These are phyloP conservation scores for Brachypteracias leptosomus DNA, from an alignment of 2,113 vertebrate species.

Conservation along the genomic window DNA sequence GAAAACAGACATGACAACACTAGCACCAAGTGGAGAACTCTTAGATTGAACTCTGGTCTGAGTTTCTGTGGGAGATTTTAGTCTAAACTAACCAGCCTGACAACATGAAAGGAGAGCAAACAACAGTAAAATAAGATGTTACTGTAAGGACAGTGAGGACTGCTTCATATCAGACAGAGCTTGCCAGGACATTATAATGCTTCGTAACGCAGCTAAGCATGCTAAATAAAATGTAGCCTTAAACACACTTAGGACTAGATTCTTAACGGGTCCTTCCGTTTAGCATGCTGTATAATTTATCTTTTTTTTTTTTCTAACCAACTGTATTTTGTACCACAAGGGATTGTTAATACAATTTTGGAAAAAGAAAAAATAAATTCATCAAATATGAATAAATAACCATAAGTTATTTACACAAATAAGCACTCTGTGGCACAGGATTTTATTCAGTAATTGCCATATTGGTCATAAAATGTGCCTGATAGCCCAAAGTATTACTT, in stretches of 20 bases:
- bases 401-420: slow-evolving; percentile 17
- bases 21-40: not conserved
- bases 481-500: not conserved
- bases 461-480: slow-evolving; percentile 7
- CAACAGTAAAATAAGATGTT: not conserved
- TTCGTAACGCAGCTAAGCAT: not conserved
- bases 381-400: slow-evolving; percentile 18
- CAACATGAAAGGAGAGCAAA: not conserved
- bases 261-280: not conserved
- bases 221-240: not conserved
- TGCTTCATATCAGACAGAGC: not conserved
- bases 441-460: slow-evolving; percentile 33
- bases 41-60: not conserved
- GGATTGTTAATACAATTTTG: not conserved
- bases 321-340: not conserved
- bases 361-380: not conserved
- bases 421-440: not conserved
- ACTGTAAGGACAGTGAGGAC: not conserved
- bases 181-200: not conserved
- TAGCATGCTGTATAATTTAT: not conserved
- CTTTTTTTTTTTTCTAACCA: not conserved
- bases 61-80: not conserved
- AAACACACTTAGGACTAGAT: not conserved
- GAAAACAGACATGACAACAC: not conserved
- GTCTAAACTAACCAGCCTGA: not conserved